Base-by-base conservation (phyloP, 2,113 vertebrate genomes). In the Toxotes jaculatrix region DNA sequence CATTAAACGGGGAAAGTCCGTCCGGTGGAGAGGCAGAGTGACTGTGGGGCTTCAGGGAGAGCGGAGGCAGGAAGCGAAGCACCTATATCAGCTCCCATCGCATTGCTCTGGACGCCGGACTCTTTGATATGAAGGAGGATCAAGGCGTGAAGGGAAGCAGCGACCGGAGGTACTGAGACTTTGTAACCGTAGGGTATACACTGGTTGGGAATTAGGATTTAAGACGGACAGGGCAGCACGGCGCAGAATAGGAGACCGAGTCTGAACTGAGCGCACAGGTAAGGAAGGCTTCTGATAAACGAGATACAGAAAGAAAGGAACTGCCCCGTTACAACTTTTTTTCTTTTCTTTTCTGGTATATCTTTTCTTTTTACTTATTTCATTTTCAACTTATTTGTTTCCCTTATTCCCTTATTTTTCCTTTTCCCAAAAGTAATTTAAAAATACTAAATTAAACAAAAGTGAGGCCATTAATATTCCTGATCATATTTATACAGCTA, bases 1-100 rank as follows among this genome's bases (percentile, higher is more conserved):
- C 90, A 83, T 79, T 77, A 83, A 83, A 83, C 82, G 56, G 82
- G 87, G 88, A 60, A 92, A 92, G 93, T 93, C 93, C 90, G 89
- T 74, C 77, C 69, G 73, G 40, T 27, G 79, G 64, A 63, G 84
- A 79, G 64, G 43, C 74, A 73, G 43, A 84, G 65, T 51, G 21
- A 34, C 66, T 1, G 76, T 2, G 13, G 59, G n/a, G 61, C 60
- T 55, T 21, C 34, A 14, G 71, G 60, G 71, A 73, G 80, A 61
- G 56, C 60, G 27, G 43, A 61, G 61, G 60, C 73, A 43, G 34
- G 27, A 49, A 57, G 42, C 55, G 40, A 7, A 62, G 61, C 65
- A 45, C 65, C 31, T 9, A 23, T 59, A 62, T 62, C 65, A 7
- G 70, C 45, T 47, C 7, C 27, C 13, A 10, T 38, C 53, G 71